Conservation (phyloP, 2,888 invertebrate genomes). For the Stenolophus ochropezus region DNA sequence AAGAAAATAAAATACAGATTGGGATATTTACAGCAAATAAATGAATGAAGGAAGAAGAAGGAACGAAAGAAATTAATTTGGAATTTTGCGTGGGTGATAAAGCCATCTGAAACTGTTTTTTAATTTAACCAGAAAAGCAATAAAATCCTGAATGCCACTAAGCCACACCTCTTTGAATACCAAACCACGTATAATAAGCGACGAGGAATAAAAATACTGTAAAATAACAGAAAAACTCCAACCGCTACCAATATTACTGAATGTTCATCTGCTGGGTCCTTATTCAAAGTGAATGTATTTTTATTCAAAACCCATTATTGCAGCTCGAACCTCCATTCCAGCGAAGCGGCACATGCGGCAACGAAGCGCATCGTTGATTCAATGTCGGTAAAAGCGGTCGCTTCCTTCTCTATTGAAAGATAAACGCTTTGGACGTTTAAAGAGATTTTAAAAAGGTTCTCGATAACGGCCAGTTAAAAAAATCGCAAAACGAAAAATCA, state of each 20-base stretch:
- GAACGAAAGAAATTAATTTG: conserved; percentile 18
- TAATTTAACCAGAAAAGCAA: conserved; percentile 22
- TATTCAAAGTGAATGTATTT: conserved; percentile 56
- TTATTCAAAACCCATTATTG: conserved; percentile 58
- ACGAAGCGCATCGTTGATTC: conserved; percentile 40
- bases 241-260: conserved; percentile 37
- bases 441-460: conserved; percentile 42
- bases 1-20: too few relatives aligned
- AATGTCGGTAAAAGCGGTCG: conserved; percentile 31
- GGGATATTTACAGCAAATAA: too few relatives aligned
- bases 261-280: conserved; percentile 26
- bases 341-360: conserved; percentile 31
- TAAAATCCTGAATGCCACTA: conserved; percentile 5
- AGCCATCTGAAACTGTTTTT: conserved; percentile 8
- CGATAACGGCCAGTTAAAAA: conserved; percentile 45
- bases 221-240: conserved; percentile 19
- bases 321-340: neutral
- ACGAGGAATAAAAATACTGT: conserved; percentile 20
- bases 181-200: conserved; percentile 17
- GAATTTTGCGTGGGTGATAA: neutral
- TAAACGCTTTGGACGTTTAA: conserved; percentile 50
- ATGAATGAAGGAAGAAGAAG: neutral
- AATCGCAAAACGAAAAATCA: conserved; percentile 45
- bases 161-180: conserved; percentile 37
- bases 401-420: conserved; percentile 48